Base-by-base conservation (phyloP, 2,113 vertebrate species). In the Notothenia rossii region DNA sequence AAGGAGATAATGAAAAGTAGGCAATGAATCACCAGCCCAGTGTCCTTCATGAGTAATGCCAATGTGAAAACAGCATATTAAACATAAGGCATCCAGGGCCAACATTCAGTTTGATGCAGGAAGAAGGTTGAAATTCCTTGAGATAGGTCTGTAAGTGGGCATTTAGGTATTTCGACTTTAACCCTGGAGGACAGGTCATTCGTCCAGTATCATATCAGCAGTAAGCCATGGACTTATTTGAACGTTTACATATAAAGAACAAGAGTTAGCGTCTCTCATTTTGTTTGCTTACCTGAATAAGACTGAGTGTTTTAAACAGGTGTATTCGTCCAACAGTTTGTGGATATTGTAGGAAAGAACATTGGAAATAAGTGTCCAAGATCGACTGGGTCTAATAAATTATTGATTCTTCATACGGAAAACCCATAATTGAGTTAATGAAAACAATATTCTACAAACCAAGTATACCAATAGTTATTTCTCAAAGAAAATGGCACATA, bases 151-250 rank as follows among this genome's bases (percentile, higher is more conserved):
- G 29, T 51, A 17, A 20, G 14, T 53, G 59, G 48, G 33, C 1
- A 0, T 61, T 40, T 59, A 9, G 46, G 5, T 29, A 40, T 4
- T 61, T 14, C 6, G 4, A 4, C 8, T 13, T 71, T 5, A 3
- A 58, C 17, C 3, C 43, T 40, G 25, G 8, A 20, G 29, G 46
- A 29, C 22, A 29, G 22, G 20, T 49, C 6, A 25, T 25, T 29
- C 29, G 29, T 29, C 29, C 29, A 29, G 29, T 29, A 29, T 29
- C 29, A 12, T 46, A 56, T 11, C 3, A 45, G 14, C 10, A 1
- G 20, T 29, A 11, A 25, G 67, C 40, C 29, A 11, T 64, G 29
- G 75, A 13, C 67, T 29, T 50, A 29, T 29, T 79, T 59, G n/a
- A 55, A 55, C 36, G n/a, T 49, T 33, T 22, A 33, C 29, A 11